Base-by-base conservation (phyloP, 2,113 vertebrate genomes). In the Fukomys damarensis region DNA sequence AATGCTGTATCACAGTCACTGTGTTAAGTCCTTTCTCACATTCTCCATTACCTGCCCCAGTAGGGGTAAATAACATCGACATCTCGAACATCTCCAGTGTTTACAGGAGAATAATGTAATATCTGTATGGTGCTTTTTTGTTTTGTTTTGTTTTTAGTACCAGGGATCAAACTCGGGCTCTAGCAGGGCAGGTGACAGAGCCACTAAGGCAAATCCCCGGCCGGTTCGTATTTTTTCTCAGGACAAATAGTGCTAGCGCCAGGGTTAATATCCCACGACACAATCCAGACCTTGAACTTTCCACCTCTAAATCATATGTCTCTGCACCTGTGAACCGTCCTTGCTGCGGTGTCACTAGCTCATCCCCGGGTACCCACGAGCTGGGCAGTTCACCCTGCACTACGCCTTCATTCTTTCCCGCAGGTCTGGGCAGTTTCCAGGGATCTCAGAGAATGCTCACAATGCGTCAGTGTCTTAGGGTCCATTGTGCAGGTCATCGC, bases 1-100 rank as follows among this genome's bases (percentile, higher is more conserved):
- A 74, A 3, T 88, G n/a, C n/a, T n/a, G 1, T 2, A n/a, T 41
- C n/a, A 20, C 16, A 28, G 1, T 22, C n/a, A 66, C 3, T 22
- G 9, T n/a, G 5, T 26, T 72, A 41, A 52, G 8, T 2, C 7
- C 3, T 46, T 82, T 32, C 13, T 54, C 20, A 3, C 35, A 46
- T 1, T 1, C 68, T 6, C 3, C 6, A 43, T n/a, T 24, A 5
- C 7, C 20, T 2, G 14, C 41, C 4, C 16, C 61, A 1, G 24
- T n/a, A 4, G 28, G 43, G 16, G 3, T 38, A 16, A 13, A 11
- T 19, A 9, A 22, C 43, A 20, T 95, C 65, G 76, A 56, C 11
- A 63, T 38, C 46, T 43, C 54, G 91, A 7, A 9, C 4, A 66
- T 61, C 52, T 61, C 86, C 54, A 26, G 16, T n/a, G 7, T 54